These are phyloP conservation scores for Lepisosteus osseus DNA, from an alignment of 2,113 vertebrate genomes.

Conservation along the genomic window DNA sequence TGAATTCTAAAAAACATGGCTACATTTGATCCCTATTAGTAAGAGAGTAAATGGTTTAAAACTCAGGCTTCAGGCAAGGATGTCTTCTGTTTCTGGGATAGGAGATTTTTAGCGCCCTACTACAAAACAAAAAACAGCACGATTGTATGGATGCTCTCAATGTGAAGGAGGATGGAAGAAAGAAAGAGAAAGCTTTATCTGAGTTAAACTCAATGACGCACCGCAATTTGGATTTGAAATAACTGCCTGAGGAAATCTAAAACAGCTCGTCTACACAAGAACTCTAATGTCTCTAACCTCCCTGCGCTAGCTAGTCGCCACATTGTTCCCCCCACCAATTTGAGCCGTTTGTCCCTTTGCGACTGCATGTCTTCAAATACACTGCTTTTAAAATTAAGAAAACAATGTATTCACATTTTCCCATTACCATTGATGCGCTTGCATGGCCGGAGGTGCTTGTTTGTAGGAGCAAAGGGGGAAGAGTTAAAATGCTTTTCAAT, in stretches of 20 bases:
- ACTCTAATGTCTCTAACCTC: neutral
- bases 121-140: neutral
- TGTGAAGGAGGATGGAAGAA: neutral
- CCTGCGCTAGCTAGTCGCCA: neutral
- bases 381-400: constrained; percentile 10
- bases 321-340: constrained; percentile 22
- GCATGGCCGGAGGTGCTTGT: constrained; percentile 13
- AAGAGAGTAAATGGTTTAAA: no score
- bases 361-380: constrained; percentile 1
- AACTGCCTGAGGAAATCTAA: neutral
- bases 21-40: no score
- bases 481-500: constrained; percentile 17
- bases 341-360: constrained; percentile 8
- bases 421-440: constrained; percentile 18
- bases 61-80: no score
- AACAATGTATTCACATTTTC: constrained; percentile 10
- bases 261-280: neutral
- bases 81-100: no score
- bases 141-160: neutral
- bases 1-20: neutral
- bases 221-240: constrained; percentile 10
- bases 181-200: neutral
- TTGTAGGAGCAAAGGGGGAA: constrained; percentile 12
- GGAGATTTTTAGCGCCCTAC: neutral
- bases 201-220: neutral